Conservation (phyloP, 2,888 invertebrate genomes). For the Drosophila barbarae region DNA sequence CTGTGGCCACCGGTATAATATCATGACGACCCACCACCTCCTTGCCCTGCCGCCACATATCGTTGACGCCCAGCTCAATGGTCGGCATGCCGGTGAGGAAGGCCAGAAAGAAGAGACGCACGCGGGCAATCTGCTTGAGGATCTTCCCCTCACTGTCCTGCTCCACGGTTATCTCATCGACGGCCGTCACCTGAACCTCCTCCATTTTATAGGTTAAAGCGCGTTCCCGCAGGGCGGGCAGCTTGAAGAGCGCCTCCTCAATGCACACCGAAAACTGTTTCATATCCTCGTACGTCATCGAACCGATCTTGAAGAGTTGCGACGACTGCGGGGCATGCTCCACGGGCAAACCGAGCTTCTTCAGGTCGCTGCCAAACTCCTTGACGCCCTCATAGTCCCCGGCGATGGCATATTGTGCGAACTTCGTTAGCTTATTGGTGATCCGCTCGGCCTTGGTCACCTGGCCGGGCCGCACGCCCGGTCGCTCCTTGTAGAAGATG, state of each 20-base stretch:
- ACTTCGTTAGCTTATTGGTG: slow-evolving; percentile 94
- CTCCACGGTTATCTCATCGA: slow-evolving; percentile 95
- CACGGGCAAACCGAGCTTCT: slow-evolving; percentile 95
- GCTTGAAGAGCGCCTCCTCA: slow-evolving; percentile 94
- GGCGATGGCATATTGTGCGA: slow-evolving; percentile 95
- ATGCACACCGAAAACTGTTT: slow-evolving; percentile 94
- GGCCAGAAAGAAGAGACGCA: slow-evolving; percentile 96
- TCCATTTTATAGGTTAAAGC: slow-evolving; percentile 96
- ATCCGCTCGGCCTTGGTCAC: slow-evolving; percentile 95
- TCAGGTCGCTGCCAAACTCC: slow-evolving; percentile 94
- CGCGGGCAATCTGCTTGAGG: slow-evolving; percentile 94
- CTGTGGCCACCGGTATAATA: slow-evolving; percentile 98
- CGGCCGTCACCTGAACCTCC: slow-evolving; percentile 95
- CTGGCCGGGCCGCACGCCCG: slow-evolving; percentile 96
- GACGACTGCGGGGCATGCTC: slow-evolving; percentile 98
- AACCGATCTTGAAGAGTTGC: slow-evolving; percentile 97
- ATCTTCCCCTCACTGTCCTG: slow-evolving; percentile 91
- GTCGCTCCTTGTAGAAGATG: slow-evolving; percentile 98
- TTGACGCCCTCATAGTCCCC: slow-evolving; percentile 96
- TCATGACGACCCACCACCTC: slow-evolving; percentile 99
- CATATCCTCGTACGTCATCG: slow-evolving; percentile 92
- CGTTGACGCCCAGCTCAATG: slow-evolving; percentile 98
- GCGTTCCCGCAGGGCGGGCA: slow-evolving; percentile 91
- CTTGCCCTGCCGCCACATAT: slow-evolving; percentile 97
- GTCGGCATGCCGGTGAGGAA: slow-evolving; percentile 98